phyloP scores from a whole-genome alignment of 2,888 invertebrate genomes.

The Abscondita cerata region DNA sequence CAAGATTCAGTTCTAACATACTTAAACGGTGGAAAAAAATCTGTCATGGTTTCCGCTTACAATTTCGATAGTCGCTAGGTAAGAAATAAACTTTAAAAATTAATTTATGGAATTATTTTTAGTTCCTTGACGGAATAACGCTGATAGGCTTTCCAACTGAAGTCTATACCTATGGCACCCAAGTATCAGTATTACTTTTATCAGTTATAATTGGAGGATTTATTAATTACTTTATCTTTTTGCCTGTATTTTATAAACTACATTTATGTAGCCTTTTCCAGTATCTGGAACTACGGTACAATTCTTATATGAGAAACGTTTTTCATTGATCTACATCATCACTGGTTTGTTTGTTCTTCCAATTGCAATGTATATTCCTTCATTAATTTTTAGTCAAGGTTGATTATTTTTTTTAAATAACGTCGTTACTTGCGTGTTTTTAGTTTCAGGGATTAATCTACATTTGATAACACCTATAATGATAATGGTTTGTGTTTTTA shows the following conservation, averaged over 20 bases:
- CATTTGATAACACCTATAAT: slow-evolving; percentile 70
- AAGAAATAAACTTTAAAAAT: not conserved
- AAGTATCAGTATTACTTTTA: slow-evolving; percentile 62
- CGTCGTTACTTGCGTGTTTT: no score
- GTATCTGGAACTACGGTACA: slow-evolving; percentile 70
- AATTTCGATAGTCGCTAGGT: slow-evolving; percentile 73
- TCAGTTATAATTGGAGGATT: slow-evolving; percentile 50
- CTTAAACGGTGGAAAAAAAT: slow-evolving; percentile 68
- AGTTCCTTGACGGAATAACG: slow-evolving; percentile 78
- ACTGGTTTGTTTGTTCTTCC: slow-evolving; percentile 67
- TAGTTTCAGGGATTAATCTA: slow-evolving; percentile 72
- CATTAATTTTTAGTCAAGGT: slow-evolving; percentile 74
- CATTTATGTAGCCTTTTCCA: slow-evolving; percentile 74
- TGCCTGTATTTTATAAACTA: slow-evolving; percentile 74
- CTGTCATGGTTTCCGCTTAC: slow-evolving; percentile 73
- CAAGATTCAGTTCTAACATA: slow-evolving; percentile 68
- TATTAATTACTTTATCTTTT: slow-evolving; percentile 56
- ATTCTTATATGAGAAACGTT: slow-evolving; percentile 66
- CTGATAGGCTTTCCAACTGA: slow-evolving; percentile 77
- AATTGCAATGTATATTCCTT: slow-evolving; percentile 73
- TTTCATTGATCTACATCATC: slow-evolving; percentile 66
- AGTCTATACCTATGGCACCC: slow-evolving; percentile 74
- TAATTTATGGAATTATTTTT: slow-evolving; percentile 43
- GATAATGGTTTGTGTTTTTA: slow-evolving; percentile 77
- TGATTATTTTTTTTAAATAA: slow-evolving; percentile 48